Evolutionary conservation across 1,140 invertebrate species (phyloP).

Genomic region (Drosophila paulistorum): DNA sequence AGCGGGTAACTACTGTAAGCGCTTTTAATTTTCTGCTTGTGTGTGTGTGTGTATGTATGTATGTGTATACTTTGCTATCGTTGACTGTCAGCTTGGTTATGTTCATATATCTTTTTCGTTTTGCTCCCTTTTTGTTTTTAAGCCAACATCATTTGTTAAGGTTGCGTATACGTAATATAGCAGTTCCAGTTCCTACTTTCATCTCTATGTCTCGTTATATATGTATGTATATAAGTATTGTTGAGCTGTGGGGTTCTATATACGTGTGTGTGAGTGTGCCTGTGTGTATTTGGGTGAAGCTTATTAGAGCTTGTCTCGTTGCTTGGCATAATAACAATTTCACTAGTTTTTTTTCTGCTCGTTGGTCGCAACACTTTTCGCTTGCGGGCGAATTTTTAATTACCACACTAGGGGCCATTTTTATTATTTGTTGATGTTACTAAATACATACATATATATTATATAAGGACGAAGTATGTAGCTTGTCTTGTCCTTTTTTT

Average conservation of each 20-base stretch:
- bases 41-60: slow-evolving; percentile 17
- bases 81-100: slow-evolving; percentile 59
- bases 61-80: slow-evolving; percentile 30
- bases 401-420: slow-evolving; percentile 19
- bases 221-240: background rate
- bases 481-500: background rate
- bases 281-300: slow-evolving; percentile 44
- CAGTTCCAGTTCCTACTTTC: slow-evolving; percentile 49
- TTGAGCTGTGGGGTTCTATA: background rate
- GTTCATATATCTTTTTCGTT: slow-evolving; percentile 26
- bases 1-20: slow-evolving; percentile 20
- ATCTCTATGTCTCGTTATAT: slow-evolving; percentile 18
- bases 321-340: slow-evolving; percentile 52
- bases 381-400: slow-evolving; percentile 60
- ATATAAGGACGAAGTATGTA: background rate
- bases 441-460: background rate
- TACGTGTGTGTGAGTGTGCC: slow-evolving; percentile 13
- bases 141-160: slow-evolving; percentile 68
- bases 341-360: background rate
- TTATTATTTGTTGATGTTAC: slow-evolving; percentile 10
- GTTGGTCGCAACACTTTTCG: slow-evolving; percentile 47
- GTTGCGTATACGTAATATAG: slow-evolving; percentile 56
- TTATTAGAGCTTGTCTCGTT: slow-evolving; percentile 48
- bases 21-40: background rate
- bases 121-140: slow-evolving; percentile 14